These are phyloP conservation scores for Dyspetes luteomarginatus DNA, from an alignment of 2,888 invertebrate genomes.

Conservation along the genomic window DNA sequence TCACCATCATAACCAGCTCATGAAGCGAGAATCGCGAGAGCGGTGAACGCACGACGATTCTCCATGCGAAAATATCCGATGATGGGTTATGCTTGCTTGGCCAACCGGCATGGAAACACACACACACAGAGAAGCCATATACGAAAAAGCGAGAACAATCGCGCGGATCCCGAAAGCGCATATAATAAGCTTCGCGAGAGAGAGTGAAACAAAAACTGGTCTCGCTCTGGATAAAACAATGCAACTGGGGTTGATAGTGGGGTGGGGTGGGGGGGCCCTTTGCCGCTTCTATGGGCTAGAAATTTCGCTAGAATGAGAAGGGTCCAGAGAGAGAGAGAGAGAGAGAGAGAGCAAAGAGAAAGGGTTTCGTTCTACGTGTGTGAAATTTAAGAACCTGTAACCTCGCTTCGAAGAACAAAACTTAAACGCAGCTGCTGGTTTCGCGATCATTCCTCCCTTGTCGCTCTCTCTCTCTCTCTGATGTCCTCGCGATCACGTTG, in stretches of 20 bases:
- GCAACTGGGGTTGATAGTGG: conserved; percentile 67
- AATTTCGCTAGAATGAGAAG: conserved; percentile 14
- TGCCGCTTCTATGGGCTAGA: conserved; percentile 12
- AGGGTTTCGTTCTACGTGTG: conserved; percentile 71
- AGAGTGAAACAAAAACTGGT: conserved; percentile 81
- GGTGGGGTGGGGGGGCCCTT: conserved; percentile 63
- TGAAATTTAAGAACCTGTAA: conserved; percentile 81
- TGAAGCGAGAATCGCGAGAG: conserved; percentile 18
- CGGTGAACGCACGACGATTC: conserved; percentile 41
- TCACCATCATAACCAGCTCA: conserved; percentile 22
- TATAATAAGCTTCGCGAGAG: conserved; percentile 78
- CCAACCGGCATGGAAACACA: conserved; percentile 28
- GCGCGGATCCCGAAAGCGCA: conserved; percentile 75
- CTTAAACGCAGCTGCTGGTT: conserved; percentile 62
- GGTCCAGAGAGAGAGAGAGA: conserved; percentile 43
- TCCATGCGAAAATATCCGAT: conserved; percentile 49
- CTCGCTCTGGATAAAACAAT: conserved; percentile 81
- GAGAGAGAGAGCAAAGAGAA: conserved; percentile 52
- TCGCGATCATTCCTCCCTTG: conserved; percentile 23
- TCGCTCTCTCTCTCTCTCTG: background rate
- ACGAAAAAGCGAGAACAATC: conserved; percentile 71
- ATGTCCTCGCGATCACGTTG: background rate
- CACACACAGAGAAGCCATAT: background rate
- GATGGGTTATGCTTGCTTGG: conserved; percentile 34
- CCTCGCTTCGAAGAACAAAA: conserved; percentile 75